Evolutionary conservation across 2,888 invertebrate species (phyloP).

Genomic region (Diarsia rubi): DNA sequence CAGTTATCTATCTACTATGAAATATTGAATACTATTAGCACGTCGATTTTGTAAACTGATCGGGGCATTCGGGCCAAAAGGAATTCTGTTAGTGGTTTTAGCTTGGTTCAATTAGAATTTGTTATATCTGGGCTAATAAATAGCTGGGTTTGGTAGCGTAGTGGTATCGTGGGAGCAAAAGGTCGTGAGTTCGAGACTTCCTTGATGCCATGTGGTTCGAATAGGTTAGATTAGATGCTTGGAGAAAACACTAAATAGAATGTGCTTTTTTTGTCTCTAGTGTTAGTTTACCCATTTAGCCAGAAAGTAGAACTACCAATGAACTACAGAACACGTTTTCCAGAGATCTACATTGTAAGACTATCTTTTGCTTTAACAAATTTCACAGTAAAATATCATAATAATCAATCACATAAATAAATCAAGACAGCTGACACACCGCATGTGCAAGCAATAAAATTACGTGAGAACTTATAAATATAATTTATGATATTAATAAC

Average conservation of each 20-base stretch:
- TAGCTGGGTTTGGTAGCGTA: conserved; percentile 33
- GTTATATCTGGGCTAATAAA: conserved; percentile 45
- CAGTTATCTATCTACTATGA: conserved; percentile 43
- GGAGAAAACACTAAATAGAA: background rate
- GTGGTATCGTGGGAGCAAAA: conserved; percentile 23
- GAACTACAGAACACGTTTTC: background rate
- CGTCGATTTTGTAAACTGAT: conserved; percentile 55
- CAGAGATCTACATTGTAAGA: background rate
- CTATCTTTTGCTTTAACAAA: background rate
- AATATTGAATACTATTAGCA: conserved; percentile 52
- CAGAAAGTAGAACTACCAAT: no score
- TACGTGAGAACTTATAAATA: conserved; percentile 2
- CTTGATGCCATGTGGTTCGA: conserved; percentile 9
- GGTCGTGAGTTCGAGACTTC: conserved; percentile 40
- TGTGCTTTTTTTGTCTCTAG: rapidly evolving
- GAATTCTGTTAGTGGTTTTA: conserved; percentile 40
- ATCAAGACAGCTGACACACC: background rate
- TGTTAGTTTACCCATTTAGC: background rate
- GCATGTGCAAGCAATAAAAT: conserved; percentile 1
- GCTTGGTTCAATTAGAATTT: conserved; percentile 48
- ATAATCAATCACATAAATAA: background rate
- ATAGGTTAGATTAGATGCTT: background rate
- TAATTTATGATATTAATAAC: background rate
- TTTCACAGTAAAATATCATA: background rate
- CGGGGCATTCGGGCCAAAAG: conserved; percentile 24